Percentiles rank a stretch among this genome's conserved stretches.
Evolutionary conservation across 2,113 vertebrate species (phyloP).

Genomic region (Myotis brandtii): DNA sequence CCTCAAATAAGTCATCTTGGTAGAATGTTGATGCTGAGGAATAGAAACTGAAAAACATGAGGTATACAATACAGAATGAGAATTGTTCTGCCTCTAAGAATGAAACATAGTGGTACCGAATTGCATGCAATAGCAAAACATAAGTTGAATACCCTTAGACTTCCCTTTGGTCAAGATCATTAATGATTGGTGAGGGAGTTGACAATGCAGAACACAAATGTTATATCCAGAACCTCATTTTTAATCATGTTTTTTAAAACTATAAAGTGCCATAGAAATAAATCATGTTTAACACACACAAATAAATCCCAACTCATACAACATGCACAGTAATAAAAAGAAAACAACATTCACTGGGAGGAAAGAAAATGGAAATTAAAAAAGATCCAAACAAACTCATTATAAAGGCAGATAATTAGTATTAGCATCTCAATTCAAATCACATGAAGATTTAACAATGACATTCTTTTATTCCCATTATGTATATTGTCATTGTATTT

Average conservation of each 20-base stretch:
- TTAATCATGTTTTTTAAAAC: constrained; percentile 20
- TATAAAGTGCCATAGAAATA: constrained; percentile 28
- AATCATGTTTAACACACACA: constrained; percentile 64
- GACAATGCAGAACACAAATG: background rate
- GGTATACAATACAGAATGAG: background rate
- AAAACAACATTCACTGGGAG: constrained; percentile 24
- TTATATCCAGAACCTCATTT: background rate
- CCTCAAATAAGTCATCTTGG: background rate
- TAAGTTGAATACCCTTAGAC: background rate
- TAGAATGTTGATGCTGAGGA: background rate
- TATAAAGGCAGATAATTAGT: constrained; percentile 64
- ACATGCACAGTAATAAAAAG: constrained; percentile 26
- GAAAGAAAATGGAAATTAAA: constrained; percentile 40
- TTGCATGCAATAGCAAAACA: background rate
- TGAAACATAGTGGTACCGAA: constrained; percentile 27
- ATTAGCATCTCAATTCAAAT: constrained; percentile 62
- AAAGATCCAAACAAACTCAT: constrained; percentile 53
- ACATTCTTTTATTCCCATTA: constrained; percentile 59
- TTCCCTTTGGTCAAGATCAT: background rate
- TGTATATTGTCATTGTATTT: constrained; percentile 35
- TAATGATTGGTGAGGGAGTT: background rate
- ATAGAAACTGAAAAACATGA: constrained; percentile 39
- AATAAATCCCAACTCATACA: constrained; percentile 67
- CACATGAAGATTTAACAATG: constrained; percentile 46
- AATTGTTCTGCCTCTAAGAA: constrained; percentile 20